Evolutionary conservation across 2,113 vertebrate species (phyloP).

Genomic region (Aphyosemion australe): DNA sequence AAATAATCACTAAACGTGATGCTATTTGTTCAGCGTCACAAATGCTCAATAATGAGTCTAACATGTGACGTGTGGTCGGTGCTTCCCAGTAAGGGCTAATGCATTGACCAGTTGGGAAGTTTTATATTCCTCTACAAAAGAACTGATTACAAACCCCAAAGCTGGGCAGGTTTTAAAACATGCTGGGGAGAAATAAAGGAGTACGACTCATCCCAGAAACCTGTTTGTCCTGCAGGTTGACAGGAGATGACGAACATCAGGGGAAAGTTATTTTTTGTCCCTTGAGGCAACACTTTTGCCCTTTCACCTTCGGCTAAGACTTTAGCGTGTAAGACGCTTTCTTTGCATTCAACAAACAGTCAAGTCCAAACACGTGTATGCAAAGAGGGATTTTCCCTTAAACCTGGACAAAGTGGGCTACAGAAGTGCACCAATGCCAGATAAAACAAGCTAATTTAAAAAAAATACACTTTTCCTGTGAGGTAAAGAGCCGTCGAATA

Average conservation of each 20-base stretch:
- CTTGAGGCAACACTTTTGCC: slow-evolving; percentile 54
- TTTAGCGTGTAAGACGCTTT: slow-evolving; percentile 39
- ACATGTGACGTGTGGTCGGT: slow-evolving; percentile 22
- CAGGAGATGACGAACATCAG: slow-evolving; percentile 9
- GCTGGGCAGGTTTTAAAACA: slow-evolving; percentile 41
- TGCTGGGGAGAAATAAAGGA: slow-evolving; percentile 25
- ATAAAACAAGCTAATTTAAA: slow-evolving; percentile 53
- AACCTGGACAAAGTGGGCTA: slow-evolving; percentile 24
- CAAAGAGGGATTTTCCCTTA: slow-evolving; percentile 42
- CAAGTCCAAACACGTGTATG: slow-evolving; percentile 54
- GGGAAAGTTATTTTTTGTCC: slow-evolving; percentile 19
- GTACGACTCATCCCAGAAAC: background rate
- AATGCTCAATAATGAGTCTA: slow-evolving; percentile 46
- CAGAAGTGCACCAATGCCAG: slow-evolving; percentile 48
- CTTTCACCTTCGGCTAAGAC: slow-evolving; percentile 58
- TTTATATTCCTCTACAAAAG: slow-evolving; percentile 35
- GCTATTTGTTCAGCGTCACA: slow-evolving; percentile 35
- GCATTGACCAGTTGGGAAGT: slow-evolving; percentile 40
- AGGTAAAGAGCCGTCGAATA: slow-evolving; percentile 15
- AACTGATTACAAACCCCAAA: slow-evolving; percentile 17
- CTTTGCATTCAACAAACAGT: slow-evolving; percentile 27
- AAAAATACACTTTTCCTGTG: slow-evolving; percentile 39
- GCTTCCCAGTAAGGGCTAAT: slow-evolving; percentile 32
- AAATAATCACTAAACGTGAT: slow-evolving; percentile 27
- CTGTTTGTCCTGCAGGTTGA: background rate